Evolutionary conservation across 2,797 vertebrate species (phyloP).

Genomic region (Malacoctenus gilli): DNA sequence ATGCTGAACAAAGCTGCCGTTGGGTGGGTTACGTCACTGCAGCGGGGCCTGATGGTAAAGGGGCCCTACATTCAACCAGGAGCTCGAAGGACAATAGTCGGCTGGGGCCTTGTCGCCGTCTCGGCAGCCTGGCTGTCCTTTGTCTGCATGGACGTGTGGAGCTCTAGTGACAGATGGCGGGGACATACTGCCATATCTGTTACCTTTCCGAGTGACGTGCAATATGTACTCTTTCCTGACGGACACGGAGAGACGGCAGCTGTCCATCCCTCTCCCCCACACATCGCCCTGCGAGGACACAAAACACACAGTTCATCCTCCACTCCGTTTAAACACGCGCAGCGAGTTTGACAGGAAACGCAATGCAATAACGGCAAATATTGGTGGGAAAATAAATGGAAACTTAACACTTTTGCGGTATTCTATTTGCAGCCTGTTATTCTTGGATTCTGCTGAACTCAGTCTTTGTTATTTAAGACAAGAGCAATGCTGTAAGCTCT

Average conservation of each 20-base stretch:
- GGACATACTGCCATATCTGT: conserved; percentile 87
- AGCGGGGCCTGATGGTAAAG: conserved; percentile 53
- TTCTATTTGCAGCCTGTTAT: conserved; percentile 54
- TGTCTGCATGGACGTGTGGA: conserved; percentile 78
- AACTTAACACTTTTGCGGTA: conserved; percentile 6
- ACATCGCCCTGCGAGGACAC: conserved; percentile 65
- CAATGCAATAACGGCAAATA: conserved; percentile 5
- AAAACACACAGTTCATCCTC: conserved; percentile 13
- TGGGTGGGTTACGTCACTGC: conserved; percentile 34
- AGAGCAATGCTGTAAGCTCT: conserved; percentile 40
- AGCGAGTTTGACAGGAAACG: conserved; percentile 1
- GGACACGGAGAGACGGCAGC: conserved; percentile 87
- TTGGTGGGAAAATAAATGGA: conserved; percentile 12
- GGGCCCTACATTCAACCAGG: conserved; percentile 66
- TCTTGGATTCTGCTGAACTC: conserved; percentile 39
- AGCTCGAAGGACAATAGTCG: conserved; percentile 75
- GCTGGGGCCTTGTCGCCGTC: conserved; percentile 68
- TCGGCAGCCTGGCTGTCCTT: conserved; percentile 71
- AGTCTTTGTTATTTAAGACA: conserved; percentile 29
- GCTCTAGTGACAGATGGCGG: conserved; percentile 90
- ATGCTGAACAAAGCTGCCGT: conserved; percentile 44
- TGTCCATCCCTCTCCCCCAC: conserved; percentile 81
- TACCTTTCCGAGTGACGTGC: conserved; percentile 90
- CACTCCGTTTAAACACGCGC: conserved; percentile 16
- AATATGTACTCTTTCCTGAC: conserved; percentile 88